A percentile compares a stretch with the other conserved stretches of the same genome.
phyloP scores from a whole-genome alignment of 2,113 vertebrate genomes.

The Pavo muticus region DNA sequence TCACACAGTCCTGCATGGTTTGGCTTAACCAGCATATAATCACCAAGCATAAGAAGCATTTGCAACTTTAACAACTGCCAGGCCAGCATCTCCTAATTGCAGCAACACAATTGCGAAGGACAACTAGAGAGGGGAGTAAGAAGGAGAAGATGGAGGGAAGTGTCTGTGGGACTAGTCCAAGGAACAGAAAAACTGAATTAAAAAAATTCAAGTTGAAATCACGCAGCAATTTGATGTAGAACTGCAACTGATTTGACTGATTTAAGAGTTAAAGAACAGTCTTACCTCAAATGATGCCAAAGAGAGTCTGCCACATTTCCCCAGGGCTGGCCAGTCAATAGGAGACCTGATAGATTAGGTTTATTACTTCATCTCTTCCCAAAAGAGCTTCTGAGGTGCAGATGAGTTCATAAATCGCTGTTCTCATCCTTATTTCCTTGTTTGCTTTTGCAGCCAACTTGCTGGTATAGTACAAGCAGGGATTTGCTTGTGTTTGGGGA shows the following conservation, averaged over 20 bases:
- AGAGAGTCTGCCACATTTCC: background rate
- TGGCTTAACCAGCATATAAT: slow-evolving; percentile 28
- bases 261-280: background rate
- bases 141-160: background rate
- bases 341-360: background rate
- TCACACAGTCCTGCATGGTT: slow-evolving; percentile 31
- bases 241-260: background rate
- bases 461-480: background rate
- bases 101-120: background rate
- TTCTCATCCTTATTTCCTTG: background rate
- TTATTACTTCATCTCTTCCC: background rate
- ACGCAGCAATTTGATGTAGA: background rate
- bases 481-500: background rate
- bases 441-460: background rate
- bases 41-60: background rate
- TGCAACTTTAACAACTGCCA: background rate
- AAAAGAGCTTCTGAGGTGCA: background rate
- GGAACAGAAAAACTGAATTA: background rate
- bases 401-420: background rate
- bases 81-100: background rate
- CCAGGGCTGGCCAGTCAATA: background rate
- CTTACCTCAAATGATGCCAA: background rate
- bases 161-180: background rate
- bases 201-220: background rate
- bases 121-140: background rate